Evolutionary conservation across 2,797 vertebrate genomes (phyloP).

Genomic region (Thripadectes ignobilis): DNA sequence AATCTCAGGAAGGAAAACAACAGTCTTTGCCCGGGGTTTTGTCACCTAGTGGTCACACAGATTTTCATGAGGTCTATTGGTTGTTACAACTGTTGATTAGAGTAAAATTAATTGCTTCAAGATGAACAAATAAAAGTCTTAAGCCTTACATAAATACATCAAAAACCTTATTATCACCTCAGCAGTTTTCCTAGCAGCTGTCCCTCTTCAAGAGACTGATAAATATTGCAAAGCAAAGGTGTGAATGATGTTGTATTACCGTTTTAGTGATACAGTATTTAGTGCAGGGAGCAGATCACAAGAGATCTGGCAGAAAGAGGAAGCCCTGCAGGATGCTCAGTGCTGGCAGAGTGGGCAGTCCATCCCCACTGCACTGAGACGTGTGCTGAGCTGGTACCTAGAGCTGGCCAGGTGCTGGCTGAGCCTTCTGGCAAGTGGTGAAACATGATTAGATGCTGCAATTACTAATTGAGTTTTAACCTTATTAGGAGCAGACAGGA

Average conservation of each 20-base stretch:
- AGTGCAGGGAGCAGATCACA: not conserved
- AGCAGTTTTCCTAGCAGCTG: not conserved
- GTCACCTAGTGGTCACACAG: not conserved
- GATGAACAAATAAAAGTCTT: not conserved
- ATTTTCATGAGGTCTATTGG: not conserved
- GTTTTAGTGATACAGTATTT: not conserved
- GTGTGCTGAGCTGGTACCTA: not conserved
- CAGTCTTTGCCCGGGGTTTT: not conserved
- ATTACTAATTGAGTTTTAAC: constrained; percentile 44
- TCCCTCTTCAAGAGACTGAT: not conserved
- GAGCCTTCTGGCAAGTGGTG: constrained; percentile 26
- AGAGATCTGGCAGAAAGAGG: not conserved
- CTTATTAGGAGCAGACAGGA: constrained; percentile 43
- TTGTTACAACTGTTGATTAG: not conserved
- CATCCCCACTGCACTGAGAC: accelerated
- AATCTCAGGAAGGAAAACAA: not conserved
- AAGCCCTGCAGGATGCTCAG: accelerated
- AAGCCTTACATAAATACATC: not conserved
- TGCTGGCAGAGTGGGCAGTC: not conserved
- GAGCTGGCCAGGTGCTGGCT: not conserved
- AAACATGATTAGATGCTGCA: constrained; percentile 10
- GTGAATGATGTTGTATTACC: not conserved
- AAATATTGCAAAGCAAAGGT: not conserved
- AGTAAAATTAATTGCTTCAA: not conserved
- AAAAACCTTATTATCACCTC: not conserved